Evolutionary conservation across 1,140 invertebrate genomes (phyloP).

Genomic region (Cyphomyrmex costatus): DNA sequence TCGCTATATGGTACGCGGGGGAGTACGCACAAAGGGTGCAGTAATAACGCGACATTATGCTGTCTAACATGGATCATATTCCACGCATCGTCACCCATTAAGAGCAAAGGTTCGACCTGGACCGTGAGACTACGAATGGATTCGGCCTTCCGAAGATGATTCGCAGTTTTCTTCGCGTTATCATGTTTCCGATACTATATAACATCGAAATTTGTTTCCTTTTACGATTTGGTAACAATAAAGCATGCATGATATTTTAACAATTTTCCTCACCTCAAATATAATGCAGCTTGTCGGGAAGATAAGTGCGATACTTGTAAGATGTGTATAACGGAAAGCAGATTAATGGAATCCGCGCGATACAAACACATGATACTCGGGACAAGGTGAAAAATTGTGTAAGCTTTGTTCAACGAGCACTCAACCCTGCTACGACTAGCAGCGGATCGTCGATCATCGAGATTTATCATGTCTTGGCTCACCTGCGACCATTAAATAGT

Average conservation of each 20-base stretch:
- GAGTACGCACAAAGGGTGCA: conserved; percentile 80
- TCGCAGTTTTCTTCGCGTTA: background rate
- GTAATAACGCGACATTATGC: conserved; percentile 81
- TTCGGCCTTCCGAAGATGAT: background rate
- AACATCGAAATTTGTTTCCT: background rate
- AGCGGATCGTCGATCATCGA: conserved; percentile 51
- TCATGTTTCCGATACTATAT: background rate
- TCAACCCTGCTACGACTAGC: conserved; percentile 40
- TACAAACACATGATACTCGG: conserved; percentile 49
- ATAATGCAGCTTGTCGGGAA: background rate
- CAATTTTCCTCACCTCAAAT: background rate
- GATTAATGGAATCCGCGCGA: conserved; percentile 70
- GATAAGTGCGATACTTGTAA: conserved; percentile 8
- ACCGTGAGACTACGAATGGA: conserved; percentile 64
- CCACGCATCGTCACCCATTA: conserved; percentile 67
- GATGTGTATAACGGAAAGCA: background rate
- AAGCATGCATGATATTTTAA: background rate
- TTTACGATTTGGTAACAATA: background rate
- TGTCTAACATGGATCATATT: conserved; percentile 78
- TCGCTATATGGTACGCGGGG: conserved; percentile 74
- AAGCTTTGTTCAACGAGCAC: conserved; percentile 64
- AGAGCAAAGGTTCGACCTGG: conserved; percentile 11
- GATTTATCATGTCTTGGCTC: conserved; percentile 41
- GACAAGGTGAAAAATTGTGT: conserved; percentile 64
- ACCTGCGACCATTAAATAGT: background rate